These are phyloP conservation scores for Parnassius orleans DNA, from an alignment of 2,888 invertebrate species.

Conservation along the genomic window DNA sequence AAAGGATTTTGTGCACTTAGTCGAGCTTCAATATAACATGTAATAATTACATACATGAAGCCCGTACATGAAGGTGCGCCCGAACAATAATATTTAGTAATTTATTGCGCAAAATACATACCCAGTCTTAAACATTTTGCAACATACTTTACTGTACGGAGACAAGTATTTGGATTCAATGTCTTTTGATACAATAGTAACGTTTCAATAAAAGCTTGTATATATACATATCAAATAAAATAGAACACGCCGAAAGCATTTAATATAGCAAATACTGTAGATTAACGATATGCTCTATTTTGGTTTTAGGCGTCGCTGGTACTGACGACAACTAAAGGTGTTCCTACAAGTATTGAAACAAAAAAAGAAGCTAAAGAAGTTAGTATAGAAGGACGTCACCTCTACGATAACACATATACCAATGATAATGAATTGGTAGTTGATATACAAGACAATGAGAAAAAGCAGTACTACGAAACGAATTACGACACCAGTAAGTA, in stretches of 20 bases:
- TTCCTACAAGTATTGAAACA: slow-evolving; percentile 29
- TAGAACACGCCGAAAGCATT: too few relatives aligned
- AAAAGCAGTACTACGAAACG: slow-evolving; percentile 88
- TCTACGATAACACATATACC: slow-evolving; percentile 38
- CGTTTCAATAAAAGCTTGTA: too few relatives aligned
- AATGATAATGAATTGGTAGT: slow-evolving; percentile 84
- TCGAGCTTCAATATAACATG: neutral
- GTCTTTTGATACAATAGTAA: too few relatives aligned
- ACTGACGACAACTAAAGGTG: slow-evolving; percentile 56
- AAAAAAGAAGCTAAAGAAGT: slow-evolving; percentile 32
- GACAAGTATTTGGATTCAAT: neutral
- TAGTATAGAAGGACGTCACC: slow-evolving; percentile 49
- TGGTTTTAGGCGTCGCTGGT: slow-evolving; percentile 65
- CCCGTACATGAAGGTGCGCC: slow-evolving; percentile 39
- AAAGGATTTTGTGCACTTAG: too few relatives aligned
- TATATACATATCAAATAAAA: too few relatives aligned
- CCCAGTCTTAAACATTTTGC: slow-evolving; percentile 33
- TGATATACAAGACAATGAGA: slow-evolving; percentile 86
- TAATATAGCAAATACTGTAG: neutral
- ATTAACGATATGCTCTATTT: slow-evolving; percentile 28
- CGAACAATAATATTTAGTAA: slow-evolving; percentile 49
- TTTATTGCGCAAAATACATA: slow-evolving; percentile 36
- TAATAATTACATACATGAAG: neutral
- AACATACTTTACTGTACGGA: slow-evolving; percentile 28
- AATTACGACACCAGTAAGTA: slow-evolving; percentile 88